Base-by-base conservation (phyloP, 2,888 invertebrate species). In the Megaustenia siamemsis region DNA sequence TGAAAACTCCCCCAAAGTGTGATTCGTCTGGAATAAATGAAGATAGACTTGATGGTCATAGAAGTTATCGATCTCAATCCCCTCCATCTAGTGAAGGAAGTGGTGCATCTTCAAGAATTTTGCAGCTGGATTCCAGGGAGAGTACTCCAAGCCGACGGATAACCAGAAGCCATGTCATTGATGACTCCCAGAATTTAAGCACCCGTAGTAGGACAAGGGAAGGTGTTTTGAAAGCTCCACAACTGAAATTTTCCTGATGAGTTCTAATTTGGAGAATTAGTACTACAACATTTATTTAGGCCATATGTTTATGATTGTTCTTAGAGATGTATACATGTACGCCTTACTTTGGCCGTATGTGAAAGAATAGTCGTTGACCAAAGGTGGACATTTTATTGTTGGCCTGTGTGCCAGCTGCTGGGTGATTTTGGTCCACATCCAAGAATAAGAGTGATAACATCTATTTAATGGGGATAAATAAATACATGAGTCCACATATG, bases 31-130 rank as follows among this genome's bases (percentile, higher is more conserved):
- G 66, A 40, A 69, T 83, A 1, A 66, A 24, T 53, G 83, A 83
- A 68, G 83, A 83, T 40, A 66, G 38, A 28, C 69, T 83, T 32
- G 83, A 83, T 32, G 77, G 83, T 15, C 21, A 69, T 32, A 63
- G 77, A 40, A 78, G 84, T 18, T 88, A 87, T 49, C 73, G 88
- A 24, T 87, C 87, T 28, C 87, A 87, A 49, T 88, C 88, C n/a
- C 88, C 88, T 0, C 63, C 81, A 63, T 88, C 88, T 28, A 86
- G 86, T 66, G 87, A 86, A 8, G 83, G 80, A 0, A 88, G 86
- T 28, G 84, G 80, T 12, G 85, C 79, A n/a, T 86, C 85, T 0
- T 69, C 63, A 18, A 38, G 71, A 10, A 45, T 68, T 24, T 53
- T 79, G 1, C 84, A 79, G 21, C 38, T 68, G 15, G 86, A 85